Evolutionary conservation across 2,113 vertebrate genomes (phyloP), one percentile per base, ranked within the genome.

Genomic region (Datnioides undecimradiatus): DNA sequence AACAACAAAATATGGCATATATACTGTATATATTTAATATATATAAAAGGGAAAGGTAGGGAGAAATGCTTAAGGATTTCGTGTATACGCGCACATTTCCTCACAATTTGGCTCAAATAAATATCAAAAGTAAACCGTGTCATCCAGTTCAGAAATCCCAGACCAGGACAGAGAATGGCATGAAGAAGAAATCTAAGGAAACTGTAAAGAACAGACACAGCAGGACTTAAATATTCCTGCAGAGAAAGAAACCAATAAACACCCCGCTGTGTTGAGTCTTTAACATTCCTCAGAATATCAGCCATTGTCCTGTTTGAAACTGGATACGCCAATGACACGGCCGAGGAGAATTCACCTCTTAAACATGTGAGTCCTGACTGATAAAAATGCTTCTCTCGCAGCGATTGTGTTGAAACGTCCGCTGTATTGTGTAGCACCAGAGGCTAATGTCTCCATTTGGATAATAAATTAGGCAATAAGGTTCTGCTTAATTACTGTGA

Each of bases 61-160:
- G 79, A 87, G 55, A 93, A 93, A 91, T 90, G 90, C 80, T 90
- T 85, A 92, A 89, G 90, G 90, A 87, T 91, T 89, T 88, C 60
- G 80, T 90, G 84, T 77, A 87, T 82, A 86, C 69, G 85, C 72
- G 64, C 75, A 93, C 88, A 88, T 88, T 91, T 93, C 82, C 88
- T 89, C 82, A 86, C 67, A 85, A 88, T 91, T 91, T 95, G 94
- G 94, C 94, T 95, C 95, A 94, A 95, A 95, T 95, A 95, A 95
- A 95, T 95, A 94, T 92, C 59, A 90, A 90, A 92, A 88, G 90
- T 90, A 92, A 94, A 94, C 91, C 23, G 67, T 87, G 79, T 91
- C 74, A 88, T 89, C 88, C 83, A 93, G 90, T 88, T 87, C 16
- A 83, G 90, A 89, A 88, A 88, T 51, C 89, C 66, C 77, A 88